A percentile compares a stretch with the other conserved stretches of the same genome.
Evolutionary conservation across 1,140 invertebrate genomes (phyloP).

Genomic region (Nixonia krombeini): DNA sequence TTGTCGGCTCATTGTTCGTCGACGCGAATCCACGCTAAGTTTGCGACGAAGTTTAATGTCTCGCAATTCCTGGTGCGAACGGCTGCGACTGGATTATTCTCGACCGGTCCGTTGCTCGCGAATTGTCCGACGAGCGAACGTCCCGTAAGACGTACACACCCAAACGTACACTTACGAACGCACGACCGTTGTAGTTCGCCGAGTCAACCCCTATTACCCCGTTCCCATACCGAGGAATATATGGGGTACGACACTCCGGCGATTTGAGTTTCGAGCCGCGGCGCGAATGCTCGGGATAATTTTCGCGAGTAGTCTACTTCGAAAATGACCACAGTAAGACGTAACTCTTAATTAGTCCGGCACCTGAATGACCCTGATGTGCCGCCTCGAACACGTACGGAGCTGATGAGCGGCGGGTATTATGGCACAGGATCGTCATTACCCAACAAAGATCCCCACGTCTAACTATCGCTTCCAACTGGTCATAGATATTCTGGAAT

Average conservation of each 20-base stretch:
- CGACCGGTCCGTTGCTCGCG: conserved; percentile 31
- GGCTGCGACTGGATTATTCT: conserved; percentile 56
- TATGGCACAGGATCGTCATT: conserved; percentile 8
- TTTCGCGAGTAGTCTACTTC: conserved; percentile 25
- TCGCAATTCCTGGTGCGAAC: conserved; percentile 64
- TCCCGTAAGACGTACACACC: not conserved
- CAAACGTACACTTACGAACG: conserved; percentile 34
- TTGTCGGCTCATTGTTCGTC: conserved; percentile 70
- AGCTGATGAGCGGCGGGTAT: no score
- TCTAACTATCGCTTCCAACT: no score
- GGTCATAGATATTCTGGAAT: no score
- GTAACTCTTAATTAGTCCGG: conserved; percentile 56
- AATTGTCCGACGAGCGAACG: conserved; percentile 32
- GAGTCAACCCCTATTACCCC: conserved; percentile 17
- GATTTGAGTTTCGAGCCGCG: conserved; percentile 35
- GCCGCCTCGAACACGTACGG: conserved; percentile 11
- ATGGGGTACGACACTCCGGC: conserved; percentile 34
- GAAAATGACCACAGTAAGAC: conserved; percentile 47
- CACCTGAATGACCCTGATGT: conserved; percentile 46
- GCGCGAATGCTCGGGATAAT: conserved; percentile 43
- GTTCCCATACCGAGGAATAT: no score
- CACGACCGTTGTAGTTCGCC: conserved; percentile 24
- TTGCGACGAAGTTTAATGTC: conserved; percentile 67
- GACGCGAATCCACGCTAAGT: conserved; percentile 56
- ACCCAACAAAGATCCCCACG: not conserved